phyloP scores from a whole-genome alignment of 1,140 invertebrate species.

The Conus betulinus region DNA sequence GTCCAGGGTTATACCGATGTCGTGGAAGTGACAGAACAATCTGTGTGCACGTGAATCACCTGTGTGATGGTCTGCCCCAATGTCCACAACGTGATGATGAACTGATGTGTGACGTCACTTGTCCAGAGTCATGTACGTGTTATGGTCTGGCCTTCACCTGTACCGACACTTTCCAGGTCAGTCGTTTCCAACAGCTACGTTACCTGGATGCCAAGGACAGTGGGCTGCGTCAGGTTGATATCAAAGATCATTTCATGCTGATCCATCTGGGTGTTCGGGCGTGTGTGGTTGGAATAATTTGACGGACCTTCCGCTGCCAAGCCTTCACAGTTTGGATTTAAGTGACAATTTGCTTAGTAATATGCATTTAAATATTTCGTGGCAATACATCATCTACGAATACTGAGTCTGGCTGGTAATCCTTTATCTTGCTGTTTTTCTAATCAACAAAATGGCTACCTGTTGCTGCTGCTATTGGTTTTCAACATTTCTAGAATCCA shows the following conservation, averaged over 20 bases:
- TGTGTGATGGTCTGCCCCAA: slow-evolving; percentile 2
- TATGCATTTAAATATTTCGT: neutral
- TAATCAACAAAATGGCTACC: neutral
- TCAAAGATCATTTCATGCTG: neutral
- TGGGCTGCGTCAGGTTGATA: neutral
- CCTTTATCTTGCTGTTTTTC: neutral
- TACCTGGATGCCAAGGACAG: neutral
- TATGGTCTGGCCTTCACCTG: slow-evolving; percentile 25
- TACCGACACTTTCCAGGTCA: neutral
- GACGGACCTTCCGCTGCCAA: neutral
- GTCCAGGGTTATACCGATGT: slow-evolving; percentile 20
- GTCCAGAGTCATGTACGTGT: slow-evolving; percentile 28
- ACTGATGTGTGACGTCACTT: slow-evolving; percentile 37
- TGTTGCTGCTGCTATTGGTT: neutral
- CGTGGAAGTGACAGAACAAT: neutral
- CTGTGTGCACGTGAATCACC: slow-evolving; percentile 11
- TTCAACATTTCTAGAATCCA: no score
- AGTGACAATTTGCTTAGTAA: slow-evolving; percentile 16
- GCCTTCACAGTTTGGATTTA: slow-evolving; percentile 22
- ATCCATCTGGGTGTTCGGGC: slow-evolving; percentile 10
- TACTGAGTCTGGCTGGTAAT: neutral
- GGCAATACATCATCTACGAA: neutral
- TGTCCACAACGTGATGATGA: slow-evolving; percentile 42
- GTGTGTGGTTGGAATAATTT: neutral
- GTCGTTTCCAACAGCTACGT: neutral